Evolutionary conservation across 2,888 invertebrate species (phyloP).

Genomic region (Amiota communis): DNA sequence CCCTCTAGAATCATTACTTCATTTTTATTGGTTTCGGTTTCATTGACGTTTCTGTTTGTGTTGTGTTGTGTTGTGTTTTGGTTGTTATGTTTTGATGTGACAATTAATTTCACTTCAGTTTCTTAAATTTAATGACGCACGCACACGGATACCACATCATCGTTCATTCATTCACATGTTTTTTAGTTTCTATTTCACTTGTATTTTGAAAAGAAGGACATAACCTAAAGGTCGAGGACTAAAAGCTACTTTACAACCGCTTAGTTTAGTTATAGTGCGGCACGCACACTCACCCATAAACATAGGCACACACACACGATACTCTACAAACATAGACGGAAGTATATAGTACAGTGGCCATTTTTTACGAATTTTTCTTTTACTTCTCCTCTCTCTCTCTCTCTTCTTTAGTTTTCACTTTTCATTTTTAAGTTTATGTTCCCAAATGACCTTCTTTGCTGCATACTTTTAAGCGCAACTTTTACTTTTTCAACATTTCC

Average conservation of each 20-base stretch:
- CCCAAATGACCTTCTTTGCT: conserved; percentile 9
- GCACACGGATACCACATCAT: neutral
- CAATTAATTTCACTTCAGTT: conserved; percentile 65
- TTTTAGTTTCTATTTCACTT: no score
- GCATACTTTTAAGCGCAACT: conserved; percentile 9
- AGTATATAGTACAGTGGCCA: neutral
- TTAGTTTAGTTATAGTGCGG: conserved; percentile 1
- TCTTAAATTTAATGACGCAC: conserved; percentile 50
- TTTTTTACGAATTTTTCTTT: conserved; percentile 45
- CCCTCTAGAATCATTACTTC: neutral
- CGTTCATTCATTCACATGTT: neutral
- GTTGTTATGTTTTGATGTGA: conserved; percentile 39
- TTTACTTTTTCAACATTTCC: conserved; percentile 6
- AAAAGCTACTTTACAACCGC: neutral
- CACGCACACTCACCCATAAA: conserved; percentile 37
- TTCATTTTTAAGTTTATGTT: neutral
- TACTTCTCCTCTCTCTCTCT: conserved; percentile 41
- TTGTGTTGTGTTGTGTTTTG: no score
- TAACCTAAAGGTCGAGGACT: neutral
- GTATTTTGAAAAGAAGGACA: neutral
- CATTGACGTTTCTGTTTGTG: conserved; percentile 12
- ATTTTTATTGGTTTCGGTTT: conserved; percentile 38
- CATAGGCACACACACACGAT: conserved; percentile 50
- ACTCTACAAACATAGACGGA: no score
- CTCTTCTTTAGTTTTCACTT: neutral